Evolutionary conservation across 2,113 vertebrate species (phyloP), one percentile per base, ranked within the genome.

Genomic region (Meriones unguiculatus): DNA sequence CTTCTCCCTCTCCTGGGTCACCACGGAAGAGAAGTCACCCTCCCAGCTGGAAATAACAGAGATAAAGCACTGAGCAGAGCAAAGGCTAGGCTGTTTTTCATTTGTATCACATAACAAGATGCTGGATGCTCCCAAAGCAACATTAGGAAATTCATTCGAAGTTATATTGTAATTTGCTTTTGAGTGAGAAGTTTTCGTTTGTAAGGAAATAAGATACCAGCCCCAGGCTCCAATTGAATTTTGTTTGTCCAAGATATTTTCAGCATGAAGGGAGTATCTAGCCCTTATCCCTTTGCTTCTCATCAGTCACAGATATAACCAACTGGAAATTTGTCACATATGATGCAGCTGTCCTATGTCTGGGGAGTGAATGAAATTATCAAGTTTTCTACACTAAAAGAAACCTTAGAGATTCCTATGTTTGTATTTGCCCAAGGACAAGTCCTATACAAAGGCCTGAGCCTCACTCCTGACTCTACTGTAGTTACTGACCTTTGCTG

Each of bases 111-210:
- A 78, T 50, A 70, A 35, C 13, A 81, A 50, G 57, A 62, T 54
- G 7, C 46, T 76, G 69, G 89, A 50, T n/a, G 73, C 15, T 35
- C 10, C 57, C 69, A 52, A 95, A 93, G 57, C 2, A 6, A 77
- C 52, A 8, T 46, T 20, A 18, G 76, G 73, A 82, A 75, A 75
- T 86, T 84, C 57, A 41, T 17, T 11, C 20, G 14, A 46, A 41
- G 7, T 84, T 82, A 30, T 81, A 54, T 77, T 57, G 41, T 82
- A 91, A 65, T 46, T 50, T 18, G n/a, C 57, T 91, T 94, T 82
- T 77, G 81, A 92, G 88, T 81, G 67, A 77, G 12, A 35, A 28
- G 12, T 65, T 84, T 89, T 32, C 64, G 6, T 94, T 87, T 90
- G 30, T 50, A 67, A 81, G n/a, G 86, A 95, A 94, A 52, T 75